phyloP scores from a whole-genome alignment of 2,113 vertebrate genomes.

The Pleuronectes platessa region DNA sequence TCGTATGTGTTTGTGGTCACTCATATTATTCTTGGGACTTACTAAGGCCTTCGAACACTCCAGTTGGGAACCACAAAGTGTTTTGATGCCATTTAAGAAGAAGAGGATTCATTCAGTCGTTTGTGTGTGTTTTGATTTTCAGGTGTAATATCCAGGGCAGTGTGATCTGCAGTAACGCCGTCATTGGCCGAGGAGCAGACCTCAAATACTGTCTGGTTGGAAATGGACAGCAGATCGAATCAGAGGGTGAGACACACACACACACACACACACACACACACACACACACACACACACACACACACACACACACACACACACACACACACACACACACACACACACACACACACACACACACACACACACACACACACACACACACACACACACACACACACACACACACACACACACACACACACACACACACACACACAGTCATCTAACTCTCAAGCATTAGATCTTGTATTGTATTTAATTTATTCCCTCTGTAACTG shows the following conservation, averaged over 20 bases:
- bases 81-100: not conserved
- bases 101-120: not conserved
- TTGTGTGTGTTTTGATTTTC: conserved; percentile 51
- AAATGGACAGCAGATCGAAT: conserved; percentile 87
- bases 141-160: conserved; percentile 94
- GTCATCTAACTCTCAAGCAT: not conserved
- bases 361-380: not conserved
- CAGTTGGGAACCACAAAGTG: not conserved
- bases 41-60: not conserved
- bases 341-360: not conserved
- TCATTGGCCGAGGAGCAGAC: conserved; percentile 92
- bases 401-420: accelerated
- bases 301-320: not conserved
- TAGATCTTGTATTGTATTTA: not conserved
- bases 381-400: not conserved
- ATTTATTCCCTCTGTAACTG: not conserved
- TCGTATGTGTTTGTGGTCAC: not conserved
- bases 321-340: not conserved
- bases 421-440: not conserved
- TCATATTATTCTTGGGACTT: too few relatives aligned
- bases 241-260: conserved; percentile 85
- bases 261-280: not conserved
- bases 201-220: conserved; percentile 96
- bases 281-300: not conserved
- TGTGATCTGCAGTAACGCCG: conserved; percentile 92